These are phyloP conservation scores for Kryptolebias ocellatus DNA, from an alignment of 2,797 vertebrate species.

Conservation along the genomic window DNA sequence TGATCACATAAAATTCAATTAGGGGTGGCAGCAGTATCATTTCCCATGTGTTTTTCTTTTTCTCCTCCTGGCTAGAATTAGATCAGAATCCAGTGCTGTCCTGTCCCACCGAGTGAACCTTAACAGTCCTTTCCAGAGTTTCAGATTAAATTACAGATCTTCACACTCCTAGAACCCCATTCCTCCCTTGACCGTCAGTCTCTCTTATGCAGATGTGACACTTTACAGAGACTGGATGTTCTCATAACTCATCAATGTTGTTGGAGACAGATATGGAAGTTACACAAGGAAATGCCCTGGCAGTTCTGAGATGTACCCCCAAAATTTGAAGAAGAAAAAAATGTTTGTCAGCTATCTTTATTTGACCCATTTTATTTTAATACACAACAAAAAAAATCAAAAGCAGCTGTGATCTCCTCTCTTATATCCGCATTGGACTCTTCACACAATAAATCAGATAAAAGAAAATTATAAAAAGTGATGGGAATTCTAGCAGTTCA, in stretches of 20 bases:
- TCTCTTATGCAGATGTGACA: constrained; percentile 73
- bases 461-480: constrained; percentile 10
- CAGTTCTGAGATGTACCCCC: constrained; percentile 49
- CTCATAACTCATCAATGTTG: constrained; percentile 59
- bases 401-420: constrained; percentile 61
- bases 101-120: constrained; percentile 65
- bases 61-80: constrained; percentile 51
- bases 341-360: constrained; percentile 13
- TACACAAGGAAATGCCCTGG: constrained; percentile 33
- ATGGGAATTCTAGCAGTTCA: constrained; percentile 53
- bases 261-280: constrained; percentile 46
- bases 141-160: constrained; percentile 79
- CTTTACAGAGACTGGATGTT: constrained; percentile 72
- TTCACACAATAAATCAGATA: constrained; percentile 60
- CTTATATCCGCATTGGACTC: constrained; percentile 37
- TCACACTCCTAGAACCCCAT: constrained; percentile 58
- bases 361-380: constrained; percentile 20
- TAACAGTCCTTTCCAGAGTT: constrained; percentile 64
- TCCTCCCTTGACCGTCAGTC: constrained; percentile 29
- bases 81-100: constrained; percentile 62
- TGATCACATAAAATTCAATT: constrained; percentile 48
- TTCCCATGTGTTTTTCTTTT: constrained; percentile 39
- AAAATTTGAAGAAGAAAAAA: constrained; percentile 52
- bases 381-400: constrained; percentile 52
- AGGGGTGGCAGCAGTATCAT: constrained; percentile 37